Percentiles rank a stretch among this genome's conserved stretches.
phyloP scores from a whole-genome alignment of 1,140 invertebrate species.

The Cydia strobilella region DNA sequence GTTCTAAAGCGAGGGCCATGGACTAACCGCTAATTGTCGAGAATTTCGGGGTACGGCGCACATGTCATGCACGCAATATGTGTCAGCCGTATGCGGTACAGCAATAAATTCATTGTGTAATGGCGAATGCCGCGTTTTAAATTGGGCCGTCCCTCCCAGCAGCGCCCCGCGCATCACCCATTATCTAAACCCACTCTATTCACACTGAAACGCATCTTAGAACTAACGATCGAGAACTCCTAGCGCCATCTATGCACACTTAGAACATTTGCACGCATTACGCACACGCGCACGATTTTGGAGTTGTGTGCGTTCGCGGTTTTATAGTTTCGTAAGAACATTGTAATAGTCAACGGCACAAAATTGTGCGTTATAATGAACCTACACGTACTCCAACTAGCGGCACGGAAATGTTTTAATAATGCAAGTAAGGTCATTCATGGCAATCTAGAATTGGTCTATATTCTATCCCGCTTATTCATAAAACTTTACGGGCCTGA shows the following conservation, averaged over 20 bases:
- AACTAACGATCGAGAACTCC: constrained; percentile 37
- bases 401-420: constrained; percentile 60
- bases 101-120: constrained; percentile 78
- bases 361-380: constrained; percentile 59
- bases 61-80: constrained; percentile 71
- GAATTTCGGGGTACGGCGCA: constrained; percentile 56
- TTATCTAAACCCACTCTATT: constrained; percentile 66
- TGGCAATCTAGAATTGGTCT: constrained; percentile 37
- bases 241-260: constrained; percentile 48
- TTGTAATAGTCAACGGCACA: constrained; percentile 39
- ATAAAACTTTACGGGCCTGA: no score
- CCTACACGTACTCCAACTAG: constrained; percentile 27
- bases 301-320: constrained; percentile 25
- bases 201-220: constrained; percentile 61
- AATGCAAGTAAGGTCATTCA: constrained; percentile 63
- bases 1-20: constrained; percentile 10
- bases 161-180: constrained; percentile 69
- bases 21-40: constrained; percentile 55
- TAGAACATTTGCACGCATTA: constrained; percentile 25
- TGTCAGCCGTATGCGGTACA: constrained; percentile 65
- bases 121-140: constrained; percentile 65
- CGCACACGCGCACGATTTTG: constrained; percentile 38
- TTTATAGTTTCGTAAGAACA: constrained; percentile 30
- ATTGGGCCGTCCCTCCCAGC: constrained; percentile 74
- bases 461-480: no score